Base-by-base conservation (phyloP, 1,140 invertebrate species). In the Magallana ariakensis region DNA sequence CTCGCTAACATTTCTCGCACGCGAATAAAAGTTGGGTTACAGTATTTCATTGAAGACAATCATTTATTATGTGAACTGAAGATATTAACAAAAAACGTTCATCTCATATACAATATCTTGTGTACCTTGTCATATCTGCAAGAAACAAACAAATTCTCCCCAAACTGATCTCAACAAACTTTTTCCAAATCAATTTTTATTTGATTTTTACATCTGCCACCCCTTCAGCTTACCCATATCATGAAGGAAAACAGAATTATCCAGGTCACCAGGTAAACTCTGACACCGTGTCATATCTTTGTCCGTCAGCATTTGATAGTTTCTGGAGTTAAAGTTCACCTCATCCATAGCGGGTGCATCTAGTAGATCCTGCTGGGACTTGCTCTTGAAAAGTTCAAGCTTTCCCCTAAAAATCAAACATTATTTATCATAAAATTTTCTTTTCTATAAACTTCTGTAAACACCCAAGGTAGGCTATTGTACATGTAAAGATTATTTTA, bases 241-340 rank as follows among this genome's bases (percentile, higher is more conserved):
- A 7, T 81, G 56, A 22, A 85, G 53, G 15, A 80, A 82, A 10
- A 85, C 46, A 8, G 80, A 53, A 70, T 83, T 80, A n/a, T 84
- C 85, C 56, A 86, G 70, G 16, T 86, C 86, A 10, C 57, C 80
- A 16, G 80, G 80, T 10, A 82, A 15, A 82, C 80, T 82, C 1
- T 82, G 46, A 26, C 22, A 75, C 66, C 66, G 22, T 9, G 66
- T 75, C 66, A 75, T 75, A 26, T 75, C 66, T 3, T 4, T 75
- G 11, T 75, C 66, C 5, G 22, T 75, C 22, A 75, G 15, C 6
- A 19, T n/a, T 9, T 82, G 46, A 81, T 54, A 46, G 53, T 54
- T n/a, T 16, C 54, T 13, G 26, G 13, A 15, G 26, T 10, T 55
- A 15, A 82, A 82, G 55, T 15, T 22, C 46, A 16, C 80, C 15